Base-by-base conservation (phyloP, 2,888 invertebrate genomes). In the Tetragonula carbonaria region DNA sequence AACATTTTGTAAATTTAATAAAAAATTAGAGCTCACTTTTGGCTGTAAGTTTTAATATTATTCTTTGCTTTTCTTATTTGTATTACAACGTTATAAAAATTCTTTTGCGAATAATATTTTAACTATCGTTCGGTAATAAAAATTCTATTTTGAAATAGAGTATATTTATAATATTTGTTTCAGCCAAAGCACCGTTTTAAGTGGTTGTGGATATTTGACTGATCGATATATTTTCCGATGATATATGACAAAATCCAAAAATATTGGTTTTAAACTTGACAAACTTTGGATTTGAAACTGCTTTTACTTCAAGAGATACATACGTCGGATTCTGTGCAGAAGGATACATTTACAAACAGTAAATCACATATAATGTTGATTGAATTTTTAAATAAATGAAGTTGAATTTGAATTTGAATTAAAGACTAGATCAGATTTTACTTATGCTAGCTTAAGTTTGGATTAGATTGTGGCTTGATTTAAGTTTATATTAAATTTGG, bases 11-110 rank as follows among this genome's bases (percentile, higher is more conserved):
- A 72, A 72, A 75, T 18, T 23, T 33, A 51, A 55, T 59, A 14
- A 67, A 74, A 76, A 4, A 45, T 45, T 50, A 33, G 55, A 33
- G 72, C 33, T 71, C 28, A 51, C 23, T 78, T 63, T 23, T 51
- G 28, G 14, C 63, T 63, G 80, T 80, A 78, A 84, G 84, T 85
- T 76, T 65, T 55, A 73, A 28, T 66, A 51, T 72, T 57, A 33
- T 66, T 59, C 14, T 57, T n/a, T 79, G n/a, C n/a, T 74, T 51
- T 28, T 59, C 2, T 50, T 62, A 0, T 73, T 74, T 11, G 33
- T 55, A 16, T 16, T 75, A 8, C 16, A 23, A 23, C 59, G 1
- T 62, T n/a, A 6, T 23, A 62, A 23, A 38, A 78, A 50, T 57
- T 55, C 16, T 38, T 18, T n/a, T 62, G 8, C 53, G 3, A 38